phyloP scores from a whole-genome alignment of 2,888 invertebrate genomes.

The Liopterus haemorrhoidalis region DNA sequence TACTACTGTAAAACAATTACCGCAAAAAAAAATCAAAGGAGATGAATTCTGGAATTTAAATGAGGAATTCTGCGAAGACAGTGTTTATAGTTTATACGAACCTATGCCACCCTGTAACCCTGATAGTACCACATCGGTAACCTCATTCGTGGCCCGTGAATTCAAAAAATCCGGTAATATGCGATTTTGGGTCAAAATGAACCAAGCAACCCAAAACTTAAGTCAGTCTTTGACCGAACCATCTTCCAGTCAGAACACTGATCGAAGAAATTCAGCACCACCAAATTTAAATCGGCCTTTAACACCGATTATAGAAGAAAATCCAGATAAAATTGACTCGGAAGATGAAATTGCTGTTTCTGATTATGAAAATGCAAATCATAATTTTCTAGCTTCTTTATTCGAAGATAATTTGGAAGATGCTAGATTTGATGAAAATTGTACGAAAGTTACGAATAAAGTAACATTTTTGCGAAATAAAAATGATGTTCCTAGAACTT shows the following conservation, averaged over 20 bases:
- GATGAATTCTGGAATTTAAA: no score
- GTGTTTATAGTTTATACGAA: no score
- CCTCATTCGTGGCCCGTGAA: constrained; percentile 11
- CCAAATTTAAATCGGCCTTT: no score
- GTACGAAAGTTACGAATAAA: constrained; percentile 35
- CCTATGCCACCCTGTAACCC: no score
- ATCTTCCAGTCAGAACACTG: no score
- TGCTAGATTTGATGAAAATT: constrained; percentile 35
- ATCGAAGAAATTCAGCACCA: no score
- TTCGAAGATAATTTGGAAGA: no score
- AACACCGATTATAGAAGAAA: constrained; percentile 41
- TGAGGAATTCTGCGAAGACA: no score
- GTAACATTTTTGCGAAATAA: constrained; percentile 38
- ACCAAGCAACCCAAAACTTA: no score
- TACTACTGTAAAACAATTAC: no score
- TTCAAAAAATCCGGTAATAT: constrained; percentile 14
- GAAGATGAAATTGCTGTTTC: constrained; percentile 19
- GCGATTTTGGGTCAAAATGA: constrained; percentile 16
- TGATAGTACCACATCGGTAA: constrained; percentile 3
- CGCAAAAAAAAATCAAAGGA: neutral
- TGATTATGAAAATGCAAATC: constrained; percentile 26
- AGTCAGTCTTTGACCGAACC: no score
- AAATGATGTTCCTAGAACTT: no score
- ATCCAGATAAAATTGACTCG: constrained; percentile 12
- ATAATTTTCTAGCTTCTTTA: constrained; percentile 31